Percentiles rank a stretch among this genome's conserved stretches.
phyloP scores from a whole-genome alignment of 1,140 invertebrate genomes.

The Onthophagus taurus region DNA sequence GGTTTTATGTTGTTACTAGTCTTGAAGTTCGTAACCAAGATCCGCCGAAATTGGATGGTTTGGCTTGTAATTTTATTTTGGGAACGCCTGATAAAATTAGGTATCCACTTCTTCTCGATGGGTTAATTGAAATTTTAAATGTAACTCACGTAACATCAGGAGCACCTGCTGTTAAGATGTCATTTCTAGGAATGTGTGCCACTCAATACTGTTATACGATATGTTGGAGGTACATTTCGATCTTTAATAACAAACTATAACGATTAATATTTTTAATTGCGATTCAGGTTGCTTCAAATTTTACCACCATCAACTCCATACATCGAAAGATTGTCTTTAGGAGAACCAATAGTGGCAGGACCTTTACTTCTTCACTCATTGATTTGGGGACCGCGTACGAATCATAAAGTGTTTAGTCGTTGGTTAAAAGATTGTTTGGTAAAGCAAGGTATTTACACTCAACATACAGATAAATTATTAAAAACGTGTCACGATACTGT shows the following conservation, averaged over 20 bases:
- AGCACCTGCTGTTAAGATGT: slow-evolving; percentile 44
- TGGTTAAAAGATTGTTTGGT: slow-evolving; percentile 77
- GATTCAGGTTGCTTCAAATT: slow-evolving; percentile 55
- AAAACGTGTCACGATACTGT: slow-evolving; percentile 58
- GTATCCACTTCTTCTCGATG: slow-evolving; percentile 78
- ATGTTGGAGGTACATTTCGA: slow-evolving; percentile 58
- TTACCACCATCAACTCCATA: slow-evolving; percentile 82
- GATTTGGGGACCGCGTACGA: slow-evolving; percentile 62
- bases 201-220: slow-evolving; percentile 88
- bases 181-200: slow-evolving; percentile 63
- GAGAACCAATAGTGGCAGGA: slow-evolving; percentile 46
- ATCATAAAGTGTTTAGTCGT: slow-evolving; percentile 60
- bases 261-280: background rate
- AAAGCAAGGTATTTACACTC: slow-evolving; percentile 79
- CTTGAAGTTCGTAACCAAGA: slow-evolving; percentile 70
- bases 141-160: slow-evolving; percentile 51
- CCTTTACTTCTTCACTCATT: slow-evolving; percentile 59
- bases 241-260: background rate
- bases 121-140: slow-evolving; percentile 69
- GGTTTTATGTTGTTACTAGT: slow-evolving; percentile 75
- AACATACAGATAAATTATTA: slow-evolving; percentile 67
- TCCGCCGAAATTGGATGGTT: slow-evolving; percentile 80
- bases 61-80: slow-evolving; percentile 89
- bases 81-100: slow-evolving; percentile 83
- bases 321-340: slow-evolving; percentile 65